Base-by-base conservation (phyloP, 2,888 invertebrate genomes). In the Herminia tarsipennalis region DNA sequence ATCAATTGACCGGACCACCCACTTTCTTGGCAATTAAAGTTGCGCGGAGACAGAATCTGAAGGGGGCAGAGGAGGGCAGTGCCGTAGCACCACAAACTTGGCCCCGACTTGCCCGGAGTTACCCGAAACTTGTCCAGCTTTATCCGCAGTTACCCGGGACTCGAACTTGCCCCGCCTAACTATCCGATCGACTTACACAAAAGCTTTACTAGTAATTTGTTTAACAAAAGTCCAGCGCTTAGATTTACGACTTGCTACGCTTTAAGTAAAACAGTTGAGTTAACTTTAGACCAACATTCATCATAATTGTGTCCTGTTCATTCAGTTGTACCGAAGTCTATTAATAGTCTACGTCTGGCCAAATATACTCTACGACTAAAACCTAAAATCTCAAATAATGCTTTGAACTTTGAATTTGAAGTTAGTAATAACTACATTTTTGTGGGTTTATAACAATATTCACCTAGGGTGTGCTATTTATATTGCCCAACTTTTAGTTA, bases 141-240 rank as follows among this genome's bases (percentile, higher is more conserved):
- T 78, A 75, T 71, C 73, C 78, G 49, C 45, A 44, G 55, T 58
- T 52, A 61, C 53, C 47, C 58, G 37, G 62, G 54, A 60, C 59
- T 48, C 58, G 56, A 65, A 60, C 62, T 67, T 54, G 52, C 59
- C 42, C 55, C 60, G 59, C 47, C 73, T 63, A 77, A 83, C 80
- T 80, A 78, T 72, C 70, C 77, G 78, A 81, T 83, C 81, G 77
- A 73, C 72, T 76, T 76, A 70, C 76, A 71, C 82, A 76, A 80
- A 80, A 84, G 81, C 81, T 80, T 81, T 77, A 73, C 78, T 69
- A 78, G 79, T 83, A 82, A 86, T 86, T 86, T 83, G 76, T 78
- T 80, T 78, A 80, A 74, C 79, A 73, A 75, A 81, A 83, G 74
- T 79, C 73, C 52, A 64, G 59, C 56, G 70, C 56, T 66, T 57